Evolutionary conservation across 2,888 invertebrate species (phyloP), one percentile per base, ranked within the genome.

Genomic region (Adineta ricciae): DNA sequence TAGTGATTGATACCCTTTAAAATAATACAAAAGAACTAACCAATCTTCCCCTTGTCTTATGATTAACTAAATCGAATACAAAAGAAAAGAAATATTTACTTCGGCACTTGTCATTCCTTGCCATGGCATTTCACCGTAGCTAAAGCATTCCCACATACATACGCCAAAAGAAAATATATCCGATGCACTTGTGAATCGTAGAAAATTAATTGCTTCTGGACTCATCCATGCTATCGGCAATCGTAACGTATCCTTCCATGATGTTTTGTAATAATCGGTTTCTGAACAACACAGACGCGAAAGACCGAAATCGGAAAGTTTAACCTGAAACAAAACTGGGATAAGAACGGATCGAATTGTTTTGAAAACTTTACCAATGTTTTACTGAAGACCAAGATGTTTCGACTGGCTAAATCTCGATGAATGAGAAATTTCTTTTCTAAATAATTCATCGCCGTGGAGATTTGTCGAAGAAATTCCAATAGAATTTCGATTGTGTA

Each of bases 31-130:
- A 56, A 27, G 7, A 11, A 2, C 32, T 11, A 32, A 64, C 32
- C 16, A 32, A 50, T 16, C 50, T 50, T 16, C 19, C 14, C 19
- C 50, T 50, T 50, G 14, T 50, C 50, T 50, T 50, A 50, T 50
- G 50, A 50, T 50, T 46, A 46, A 46, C 46, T 46, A 46, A 46
- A 46, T 46, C 5, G 46, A 46, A 46, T 46, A 46, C 8, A 50
- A 50, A 7, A 50, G 11, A 50, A 64, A 64, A 27, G 19, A 78
- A n/a, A 78, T 11, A 78, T 3, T 41, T 78, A 78, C 78, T 78
- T 78, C 78, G 14, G 78, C 78, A 78, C 78, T 78, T 78, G 78
- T 41, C 78, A 78, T 78, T 41, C 78, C 78, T 78, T 38, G 38
- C 78, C 78, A 78, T 78, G 78, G 78, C 41, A 78, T 41, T 78